phyloP scores from a whole-genome alignment of 1,140 invertebrate species.

The Camponotus floridanus region DNA sequence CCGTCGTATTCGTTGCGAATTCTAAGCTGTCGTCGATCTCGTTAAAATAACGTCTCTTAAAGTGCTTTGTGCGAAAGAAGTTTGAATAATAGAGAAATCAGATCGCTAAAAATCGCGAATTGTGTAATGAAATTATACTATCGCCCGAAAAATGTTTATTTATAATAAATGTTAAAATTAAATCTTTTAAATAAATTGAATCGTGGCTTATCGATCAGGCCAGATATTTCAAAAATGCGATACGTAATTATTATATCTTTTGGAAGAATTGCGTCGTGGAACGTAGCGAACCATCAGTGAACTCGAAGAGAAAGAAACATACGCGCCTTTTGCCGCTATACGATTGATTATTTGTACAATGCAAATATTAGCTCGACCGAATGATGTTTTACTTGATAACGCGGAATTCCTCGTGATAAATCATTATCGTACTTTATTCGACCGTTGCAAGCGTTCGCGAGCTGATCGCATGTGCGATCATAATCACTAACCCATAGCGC shows the following conservation, averaged over 20 bases:
- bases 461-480: conserved; percentile 14
- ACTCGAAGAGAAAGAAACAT: neutral
- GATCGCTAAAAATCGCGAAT: neutral
- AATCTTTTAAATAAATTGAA: neutral
- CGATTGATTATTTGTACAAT: conserved; percentile 35
- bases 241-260: conserved; percentile 23
- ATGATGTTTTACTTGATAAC: conserved; percentile 50
- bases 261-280: conserved; percentile 6
- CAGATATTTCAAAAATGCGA: neutral
- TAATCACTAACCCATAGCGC: conserved; percentile 7
- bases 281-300: neutral
- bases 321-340: neutral
- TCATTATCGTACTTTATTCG: conserved; percentile 42
- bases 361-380: conserved; percentile 37
- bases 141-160: neutral
- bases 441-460: neutral
- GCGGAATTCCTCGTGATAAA: conserved; percentile 29
- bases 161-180: neutral
- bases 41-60: conserved; percentile 5
- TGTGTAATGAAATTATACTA: conserved; percentile 3
- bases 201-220: neutral
- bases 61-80: conserved; percentile 12
- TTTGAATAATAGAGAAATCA: conserved; percentile 7
- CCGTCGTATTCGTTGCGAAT: conserved; percentile 1
- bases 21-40: conserved; percentile 38